Evolutionary conservation across 64 coral and sea anemone species (phyloP).

Genomic region (Porites lutea): DNA sequence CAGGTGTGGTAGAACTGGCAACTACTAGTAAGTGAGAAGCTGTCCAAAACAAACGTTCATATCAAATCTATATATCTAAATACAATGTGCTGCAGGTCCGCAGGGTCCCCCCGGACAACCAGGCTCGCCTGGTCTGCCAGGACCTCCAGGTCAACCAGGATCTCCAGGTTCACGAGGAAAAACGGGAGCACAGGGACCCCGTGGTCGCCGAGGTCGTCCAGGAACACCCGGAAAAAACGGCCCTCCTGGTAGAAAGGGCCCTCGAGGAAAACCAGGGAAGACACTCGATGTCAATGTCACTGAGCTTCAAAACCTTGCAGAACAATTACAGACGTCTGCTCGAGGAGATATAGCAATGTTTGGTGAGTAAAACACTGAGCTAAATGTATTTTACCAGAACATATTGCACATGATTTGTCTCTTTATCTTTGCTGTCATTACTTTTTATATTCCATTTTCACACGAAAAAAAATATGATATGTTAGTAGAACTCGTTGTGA

Average conservation of each 20-base stretch:
- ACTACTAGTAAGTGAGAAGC: too few relatives aligned
- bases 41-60: too few relatives aligned
- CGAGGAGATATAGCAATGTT: not conserved
- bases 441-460: not conserved
- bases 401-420: too few relatives aligned
- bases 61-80: not conserved
- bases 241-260: not conserved
- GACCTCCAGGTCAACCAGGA: not conserved
- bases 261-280: not conserved
- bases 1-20: too few relatives aligned
- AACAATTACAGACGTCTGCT: not conserved
- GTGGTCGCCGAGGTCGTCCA: not conserved
- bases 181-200: not conserved
- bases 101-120: not conserved
- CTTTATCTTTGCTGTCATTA: not conserved
- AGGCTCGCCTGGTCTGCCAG: not conserved
- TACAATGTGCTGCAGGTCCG: not conserved
- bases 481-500: not conserved
- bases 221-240: not conserved
- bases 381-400: too few relatives aligned
- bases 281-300: not conserved
- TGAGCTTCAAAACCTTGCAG: not conserved
- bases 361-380: not conserved
- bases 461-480: not conserved
- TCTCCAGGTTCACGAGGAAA: not conserved